phyloP scores from a whole-genome alignment of 2,797 vertebrate genomes.

The Hyperoplus lanceolatus region DNA sequence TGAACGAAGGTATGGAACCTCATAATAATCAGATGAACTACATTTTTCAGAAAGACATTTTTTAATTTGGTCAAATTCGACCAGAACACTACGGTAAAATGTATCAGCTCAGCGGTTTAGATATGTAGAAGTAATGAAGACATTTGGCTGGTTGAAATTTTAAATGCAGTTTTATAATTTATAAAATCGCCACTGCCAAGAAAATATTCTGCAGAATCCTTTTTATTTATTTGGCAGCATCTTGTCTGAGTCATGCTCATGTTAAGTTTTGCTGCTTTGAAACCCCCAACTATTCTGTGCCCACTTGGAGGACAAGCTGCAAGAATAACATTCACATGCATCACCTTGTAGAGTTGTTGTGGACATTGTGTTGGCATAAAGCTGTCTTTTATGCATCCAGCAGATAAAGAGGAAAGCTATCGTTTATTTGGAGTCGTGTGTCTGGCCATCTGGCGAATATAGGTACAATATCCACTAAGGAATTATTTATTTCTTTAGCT shows the following conservation, averaged over 20 bases:
- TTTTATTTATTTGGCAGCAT: neutral
- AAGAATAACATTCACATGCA: neutral
- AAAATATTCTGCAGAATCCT: conserved; percentile 1
- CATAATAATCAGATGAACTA: no score
- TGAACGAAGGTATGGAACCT: no score
- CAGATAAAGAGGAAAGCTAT: neutral
- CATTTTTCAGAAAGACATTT: no score
- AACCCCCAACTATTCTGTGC: neutral
- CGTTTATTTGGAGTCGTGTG: neutral
- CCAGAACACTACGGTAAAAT: no score
- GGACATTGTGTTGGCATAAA: neutral
- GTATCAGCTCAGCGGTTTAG: conserved; percentile 17
- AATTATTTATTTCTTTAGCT: neutral
- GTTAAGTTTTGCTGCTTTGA: conserved; percentile 1
- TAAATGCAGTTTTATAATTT: conserved; percentile 25
- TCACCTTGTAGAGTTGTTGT: neutral
- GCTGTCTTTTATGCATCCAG: neutral
- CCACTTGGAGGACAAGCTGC: neutral
- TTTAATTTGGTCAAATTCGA: no score
- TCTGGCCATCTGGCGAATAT: neutral
- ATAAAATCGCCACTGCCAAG: conserved; percentile 8
- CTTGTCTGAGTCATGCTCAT: neutral
- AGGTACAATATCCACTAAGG: neutral
- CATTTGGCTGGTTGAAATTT: conserved; percentile 34
- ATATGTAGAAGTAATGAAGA: conserved; percentile 36